Base-by-base conservation (phyloP, 2,888 invertebrate species). In the Mechanitis messenoides region DNA sequence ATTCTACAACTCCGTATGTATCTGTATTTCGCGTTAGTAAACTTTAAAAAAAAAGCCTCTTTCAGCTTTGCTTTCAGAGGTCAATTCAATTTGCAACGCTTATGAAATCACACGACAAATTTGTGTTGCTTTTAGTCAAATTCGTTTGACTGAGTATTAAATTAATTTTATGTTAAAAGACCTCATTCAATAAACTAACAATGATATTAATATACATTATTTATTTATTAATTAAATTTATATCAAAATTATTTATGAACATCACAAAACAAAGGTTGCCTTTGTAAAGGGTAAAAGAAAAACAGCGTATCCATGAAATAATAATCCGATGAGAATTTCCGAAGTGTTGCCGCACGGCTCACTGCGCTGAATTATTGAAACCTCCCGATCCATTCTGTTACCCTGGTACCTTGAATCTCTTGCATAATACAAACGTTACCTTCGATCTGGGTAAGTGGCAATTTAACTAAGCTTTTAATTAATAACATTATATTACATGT, bases 321-420 rank as follows among this genome's bases (percentile, higher is more conserved):
- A 63, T 63, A 61, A 63, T 61, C 55, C 54, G 42, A 20, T 46
- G 61, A 55, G 61, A 59, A 33, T 55, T 35, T 46, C 54, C 55
- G 45, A 38, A 55, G 47, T 47, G 55, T 56, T 56, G 67, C 69
- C 71, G 33, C 68, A 68, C 72, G 50, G 64, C 66, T 59, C 62
- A 66, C 55, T 69, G 61, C 56, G 33, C 73, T 84, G 77, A 84
- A 83, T 84, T 78, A 84, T 83, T 81, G 77, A 84, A 74, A 69
- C 68, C 75, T 77, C 79, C 74, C 67, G 70, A 68, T 65, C 71
- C 64, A 60, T 63, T 71, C 72, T 80, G 69, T 68, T 67, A 72
- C 75, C 81, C 78, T 79, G 74, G 79, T 81, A 79, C 67, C 68
- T 71, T 70, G 70, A 69, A 65, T 69, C 68, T 68, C 60, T 72